Percentiles rank a stretch among this genome's conserved stretches.
Evolutionary conservation across 2,888 invertebrate genomes (phyloP).

Genomic region (Platycheirus albimanus): DNA sequence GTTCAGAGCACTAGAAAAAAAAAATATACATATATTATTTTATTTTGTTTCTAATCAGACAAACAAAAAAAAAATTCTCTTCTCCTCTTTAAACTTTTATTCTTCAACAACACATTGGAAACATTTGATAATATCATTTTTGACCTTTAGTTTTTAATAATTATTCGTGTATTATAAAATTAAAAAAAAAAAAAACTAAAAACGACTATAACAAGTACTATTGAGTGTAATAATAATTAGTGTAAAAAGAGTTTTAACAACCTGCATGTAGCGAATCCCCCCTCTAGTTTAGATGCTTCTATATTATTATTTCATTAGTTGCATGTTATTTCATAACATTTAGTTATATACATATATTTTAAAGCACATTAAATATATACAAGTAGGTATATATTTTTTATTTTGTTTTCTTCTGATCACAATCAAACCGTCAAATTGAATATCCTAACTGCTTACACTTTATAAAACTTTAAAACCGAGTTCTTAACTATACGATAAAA

Average conservation of each 20-base stretch:
- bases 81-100: slow-evolving; percentile 30
- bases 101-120: slow-evolving; percentile 34
- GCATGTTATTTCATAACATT: slow-evolving; percentile 50
- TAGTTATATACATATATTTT: slow-evolving; percentile 25
- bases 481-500: slow-evolving; percentile 28
- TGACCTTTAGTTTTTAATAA: too few species aligned
- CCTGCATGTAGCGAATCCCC: slow-evolving; percentile 51
- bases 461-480: slow-evolving; percentile 38
- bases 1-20: slow-evolving; percentile 65
- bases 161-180: too few species aligned
- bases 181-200: neutral
- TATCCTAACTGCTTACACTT: slow-evolving; percentile 73
- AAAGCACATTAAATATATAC: slow-evolving; percentile 49
- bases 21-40: slow-evolving; percentile 31
- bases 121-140: too few species aligned
- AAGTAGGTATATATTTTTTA: too few species aligned
- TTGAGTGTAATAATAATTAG: slow-evolving; percentile 27
- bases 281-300: slow-evolving; percentile 29
- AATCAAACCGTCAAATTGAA: slow-evolving; percentile 50
- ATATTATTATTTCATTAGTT: slow-evolving; percentile 42
- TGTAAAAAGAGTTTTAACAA: slow-evolving; percentile 13
- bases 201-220: neutral
- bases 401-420: slow-evolving; percentile 27
- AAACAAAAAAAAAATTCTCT: slow-evolving; percentile 27
- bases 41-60: slow-evolving; percentile 42